Base-by-base conservation (phyloP, 2,113 vertebrate species). In the Anolis sagrei region DNA sequence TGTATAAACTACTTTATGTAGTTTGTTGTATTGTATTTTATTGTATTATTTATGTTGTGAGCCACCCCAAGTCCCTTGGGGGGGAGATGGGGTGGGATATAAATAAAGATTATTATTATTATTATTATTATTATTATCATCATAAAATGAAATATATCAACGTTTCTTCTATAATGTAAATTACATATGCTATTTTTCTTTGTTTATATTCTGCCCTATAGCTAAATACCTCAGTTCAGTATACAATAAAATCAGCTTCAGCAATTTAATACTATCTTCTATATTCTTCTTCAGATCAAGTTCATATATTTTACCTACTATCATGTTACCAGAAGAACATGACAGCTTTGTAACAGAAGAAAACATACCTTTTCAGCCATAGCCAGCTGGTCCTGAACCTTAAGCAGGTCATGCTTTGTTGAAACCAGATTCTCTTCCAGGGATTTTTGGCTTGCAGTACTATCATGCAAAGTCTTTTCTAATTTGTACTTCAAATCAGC, bases 381-480 rank as follows among this genome's bases (percentile, higher is more conserved):
- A 64, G 95, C 87, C 23, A 99, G 96, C 92, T 99, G 98, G 87
- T 99, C 98, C 93, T 98, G 98, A 81, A 98, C 97, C 88, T 95
- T 96, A 68, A 99, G 97, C 7, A 99, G 95, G 48, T 99, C 97
- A 3, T 99, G 98, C 88, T 98, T 99, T 84, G 98, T 96, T 3
- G 96, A 94, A 27, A 96, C 95, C 61, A 99, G 96, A 93, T 97
- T 97, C 74, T 98, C 97, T 92, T 99, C 97, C 94, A 99, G 94
- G 82, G 96, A 97, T 92, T 97, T 98, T 79, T 98, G 97, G 82
- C 95, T 98, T 87, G 96, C 96, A 8, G 95, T 95, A 77, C 93
- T 97, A 88, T 97, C 95, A 7, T 88, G 96, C 68, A 98, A 92
- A 51, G 97, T 97, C 92, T 96, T 97, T 93, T 99, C 96, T 89